Base-by-base conservation (phyloP, 2,797 vertebrate genomes). In the Apogon talboti region DNA sequence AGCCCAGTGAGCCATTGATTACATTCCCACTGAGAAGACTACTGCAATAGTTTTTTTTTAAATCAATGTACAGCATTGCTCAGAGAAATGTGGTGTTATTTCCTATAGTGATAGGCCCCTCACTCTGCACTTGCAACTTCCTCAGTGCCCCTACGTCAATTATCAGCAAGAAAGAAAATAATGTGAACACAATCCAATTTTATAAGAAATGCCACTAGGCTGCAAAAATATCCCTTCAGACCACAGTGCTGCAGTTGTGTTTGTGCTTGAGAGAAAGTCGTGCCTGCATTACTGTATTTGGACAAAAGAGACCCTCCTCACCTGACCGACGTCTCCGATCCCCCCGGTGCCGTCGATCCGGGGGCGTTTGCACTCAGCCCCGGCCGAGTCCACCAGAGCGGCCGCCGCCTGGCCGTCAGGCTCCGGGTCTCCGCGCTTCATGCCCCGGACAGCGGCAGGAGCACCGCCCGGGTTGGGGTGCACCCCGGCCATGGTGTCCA, bases 401-500 rank as follows among this genome's bases (percentile, higher is more conserved):
- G 91, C 90, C 75, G 91, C 72, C 0, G 90, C 80, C 82, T 92
- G 92, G 6, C 72, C 92, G 65, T 94, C 94, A 6, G 94, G 93
- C 81, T 94, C 94, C 69, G 94, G 94, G 80, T 95, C 94, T 65
- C 93, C 94, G 49, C 94, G 90, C 85, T 94, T 94, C 91, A 93
- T 94, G 48, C 92, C 92, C 69, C 93, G 91, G 18, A 91, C 88
- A 2, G 79, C 82, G n/a, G 85, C 90, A 0, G 92, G 72, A 71
- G 87, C 87, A 7, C 89, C 89, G 55, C 73, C 81, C 50, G 88
- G 67, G 83, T 76, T 87, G 40, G 91, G 83, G 13, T 91, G 91
- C 71, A 92, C 90, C 66, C 91, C 92, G 50, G 90, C 79, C 85
- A 92, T 87, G 62, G 93, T 21, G 61, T 95, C 93, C 91, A 94